Evolutionary conservation across 2,888 invertebrate species (phyloP), one percentile per base, ranked within the genome.

Genomic region (Amblyjoppa proteus): DNA sequence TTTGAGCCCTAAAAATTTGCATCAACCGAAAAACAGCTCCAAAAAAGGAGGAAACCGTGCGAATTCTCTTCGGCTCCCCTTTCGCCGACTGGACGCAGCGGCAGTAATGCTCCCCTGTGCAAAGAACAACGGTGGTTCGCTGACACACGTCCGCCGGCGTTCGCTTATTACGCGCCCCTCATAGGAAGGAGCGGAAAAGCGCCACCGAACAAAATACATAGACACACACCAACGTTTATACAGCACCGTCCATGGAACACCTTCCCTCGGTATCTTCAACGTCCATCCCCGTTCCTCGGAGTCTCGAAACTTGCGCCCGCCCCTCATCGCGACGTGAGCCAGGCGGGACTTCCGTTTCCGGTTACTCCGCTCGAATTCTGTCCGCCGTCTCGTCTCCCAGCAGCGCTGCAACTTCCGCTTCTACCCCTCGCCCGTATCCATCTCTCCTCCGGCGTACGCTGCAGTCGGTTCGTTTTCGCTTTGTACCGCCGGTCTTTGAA

Each of bases 271-370:
- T 64, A 56, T 64, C 51, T 78, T 41, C 69, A 16, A 11, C 16
- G 53, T n/a, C 38, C 61, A 56, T 51, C 56, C 64, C 83, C 76
- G 79, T 68, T 51, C 74, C 34, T 79, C 81, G 38, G 51, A 70
- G 69, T 56, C 45, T 70, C 64, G n/a, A 78, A 81, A 85, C 74
- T 85, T 82, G 66, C 70, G 38, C 75, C 69, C 53, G 74, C 66
- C 53, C 20, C 70, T 79, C 74, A 20, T 20, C 53, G 74, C 45
- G 70, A 79, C 87, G 79, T 75, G 84, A 81, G 79, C 81, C 79
- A 76, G 79, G 73, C 84, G 71, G 77, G 82, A 61, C 86, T 81
- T 87, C 84, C 81, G 86, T 82, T 83, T 87, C 86, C 86, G 87
- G 82, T 81, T 73, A 74, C 79, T 75, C 73, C 13, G 80, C 70